Conservation (phyloP, 2,113 vertebrate genomes). For the Synchiropus splendidus region DNA sequence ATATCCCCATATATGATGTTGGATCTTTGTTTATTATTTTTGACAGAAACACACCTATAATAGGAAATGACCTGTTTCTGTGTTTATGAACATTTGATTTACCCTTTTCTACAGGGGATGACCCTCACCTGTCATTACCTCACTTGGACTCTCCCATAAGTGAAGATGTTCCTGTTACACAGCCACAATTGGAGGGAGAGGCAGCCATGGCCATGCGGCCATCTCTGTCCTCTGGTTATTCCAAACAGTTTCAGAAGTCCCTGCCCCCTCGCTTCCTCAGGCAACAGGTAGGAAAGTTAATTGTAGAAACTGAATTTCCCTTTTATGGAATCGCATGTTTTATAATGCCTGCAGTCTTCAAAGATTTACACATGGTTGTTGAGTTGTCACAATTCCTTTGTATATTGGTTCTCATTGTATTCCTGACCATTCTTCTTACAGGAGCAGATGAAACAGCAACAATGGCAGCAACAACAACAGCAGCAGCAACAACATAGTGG, state of each 20-base stretch:
- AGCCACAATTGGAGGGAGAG: slow-evolving; percentile 79
- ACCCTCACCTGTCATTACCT: slow-evolving; percentile 52
- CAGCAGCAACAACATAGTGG: slow-evolving; percentile 78
- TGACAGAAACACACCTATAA: too few species aligned
- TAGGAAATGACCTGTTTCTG: neutral
- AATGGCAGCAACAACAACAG: slow-evolving; percentile 83
- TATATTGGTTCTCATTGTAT: too few species aligned
- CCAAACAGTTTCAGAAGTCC: slow-evolving; percentile 97
- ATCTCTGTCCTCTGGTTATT: slow-evolving; percentile 86
- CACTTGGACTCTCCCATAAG: slow-evolving; percentile 50
- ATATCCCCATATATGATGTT: neutral
- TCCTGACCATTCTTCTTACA: slow-evolving; percentile 30
- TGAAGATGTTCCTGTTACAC: slow-evolving; percentile 51
- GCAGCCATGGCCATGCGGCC: slow-evolving; percentile 79
- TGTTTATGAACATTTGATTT: neutral
- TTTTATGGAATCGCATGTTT: too few species aligned
- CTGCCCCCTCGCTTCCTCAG: slow-evolving; percentile 93
- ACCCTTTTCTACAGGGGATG: slow-evolving; percentile 46
- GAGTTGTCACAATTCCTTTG: neutral
- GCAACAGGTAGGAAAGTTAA: slow-evolving; percentile 97
- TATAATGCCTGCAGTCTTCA: too few species aligned
- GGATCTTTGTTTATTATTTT: neutral
- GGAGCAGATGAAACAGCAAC: slow-evolving; percentile 96
- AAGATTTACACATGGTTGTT: too few species aligned
- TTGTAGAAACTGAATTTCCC: too few species aligned